Evolutionary conservation across 2,113 vertebrate genomes (phyloP).

Genomic region (Nycticebus coucang): DNA sequence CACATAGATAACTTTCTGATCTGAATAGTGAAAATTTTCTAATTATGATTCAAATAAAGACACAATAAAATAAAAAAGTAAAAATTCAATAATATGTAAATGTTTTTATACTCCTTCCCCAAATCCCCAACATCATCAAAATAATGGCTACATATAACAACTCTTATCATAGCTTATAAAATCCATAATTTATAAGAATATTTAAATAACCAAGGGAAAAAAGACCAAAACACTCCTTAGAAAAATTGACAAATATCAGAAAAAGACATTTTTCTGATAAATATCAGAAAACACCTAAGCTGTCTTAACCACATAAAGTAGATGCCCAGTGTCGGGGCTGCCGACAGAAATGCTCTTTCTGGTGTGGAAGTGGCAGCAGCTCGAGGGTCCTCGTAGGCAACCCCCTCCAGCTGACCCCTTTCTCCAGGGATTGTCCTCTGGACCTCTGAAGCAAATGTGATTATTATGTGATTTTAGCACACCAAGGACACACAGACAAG

Average conservation of each 20-base stretch:
- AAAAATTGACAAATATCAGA: no score
- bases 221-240: no score
- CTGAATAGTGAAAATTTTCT: not conserved
- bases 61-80: not conserved
- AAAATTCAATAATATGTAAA: not conserved
- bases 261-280: not conserved
- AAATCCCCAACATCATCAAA: not conserved
- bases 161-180: not conserved
- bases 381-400: no score
- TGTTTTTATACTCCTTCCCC: no score
- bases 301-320: no score
- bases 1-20: not conserved
- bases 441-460: not conserved
- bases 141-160: not conserved
- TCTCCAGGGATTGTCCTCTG: accelerated
- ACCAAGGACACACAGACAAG: no score
- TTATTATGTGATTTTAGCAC: no score
- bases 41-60: not conserved
- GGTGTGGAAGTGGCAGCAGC: no score
- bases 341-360: not conserved
- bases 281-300: not conserved
- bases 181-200: not conserved
- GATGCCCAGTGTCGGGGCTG: no score
- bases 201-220: not conserved
- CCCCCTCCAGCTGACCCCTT: not conserved